Evolutionary conservation across 2,888 invertebrate species (phyloP).

Genomic region (Alloplasta piceator): DNA sequence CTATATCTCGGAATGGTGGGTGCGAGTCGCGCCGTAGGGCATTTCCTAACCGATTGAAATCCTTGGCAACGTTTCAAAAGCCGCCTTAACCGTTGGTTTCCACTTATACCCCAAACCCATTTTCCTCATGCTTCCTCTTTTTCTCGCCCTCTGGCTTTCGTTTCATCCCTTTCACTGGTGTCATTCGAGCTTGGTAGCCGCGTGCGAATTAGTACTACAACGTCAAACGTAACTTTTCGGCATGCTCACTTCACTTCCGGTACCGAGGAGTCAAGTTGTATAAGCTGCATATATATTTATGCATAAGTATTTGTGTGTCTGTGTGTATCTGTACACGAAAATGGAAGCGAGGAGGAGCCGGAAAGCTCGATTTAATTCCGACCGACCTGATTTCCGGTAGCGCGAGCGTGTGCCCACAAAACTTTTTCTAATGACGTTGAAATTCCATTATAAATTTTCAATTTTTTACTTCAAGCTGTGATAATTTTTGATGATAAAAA

Average conservation of each 20-base stretch:
- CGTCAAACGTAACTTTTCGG: conserved; percentile 62
- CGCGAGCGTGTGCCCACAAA: conserved; percentile 21
- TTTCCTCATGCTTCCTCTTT: conserved; percentile 41
- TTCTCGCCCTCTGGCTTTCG: conserved; percentile 19
- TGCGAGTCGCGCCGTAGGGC: conserved; percentile 53
- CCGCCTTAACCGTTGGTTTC: conserved; percentile 67
- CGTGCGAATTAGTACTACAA: conserved; percentile 64
- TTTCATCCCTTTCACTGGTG: conserved; percentile 21
- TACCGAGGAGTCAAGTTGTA: conserved; percentile 22
- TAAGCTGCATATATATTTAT: conserved; percentile 13
- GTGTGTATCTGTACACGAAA: not conserved
- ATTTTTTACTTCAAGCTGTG: not conserved
- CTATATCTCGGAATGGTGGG: conserved; percentile 41
- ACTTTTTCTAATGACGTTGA: conserved; percentile 24
- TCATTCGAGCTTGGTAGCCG: conserved; percentile 49
- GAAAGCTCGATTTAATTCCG: conserved; percentile 54
- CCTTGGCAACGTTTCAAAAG: conserved; percentile 79
- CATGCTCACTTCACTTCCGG: conserved; percentile 58
- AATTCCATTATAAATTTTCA: conserved; percentile 23
- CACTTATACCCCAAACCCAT: conserved; percentile 57
- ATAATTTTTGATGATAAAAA: not conserved
- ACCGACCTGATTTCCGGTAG: conserved; percentile 53
- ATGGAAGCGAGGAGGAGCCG: conserved; percentile 4
- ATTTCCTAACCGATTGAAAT: conserved; percentile 77
- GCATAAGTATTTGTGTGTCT: not conserved